Base-by-base conservation (phyloP, 2,888 invertebrate genomes). In the Cerastoderma edule region DNA sequence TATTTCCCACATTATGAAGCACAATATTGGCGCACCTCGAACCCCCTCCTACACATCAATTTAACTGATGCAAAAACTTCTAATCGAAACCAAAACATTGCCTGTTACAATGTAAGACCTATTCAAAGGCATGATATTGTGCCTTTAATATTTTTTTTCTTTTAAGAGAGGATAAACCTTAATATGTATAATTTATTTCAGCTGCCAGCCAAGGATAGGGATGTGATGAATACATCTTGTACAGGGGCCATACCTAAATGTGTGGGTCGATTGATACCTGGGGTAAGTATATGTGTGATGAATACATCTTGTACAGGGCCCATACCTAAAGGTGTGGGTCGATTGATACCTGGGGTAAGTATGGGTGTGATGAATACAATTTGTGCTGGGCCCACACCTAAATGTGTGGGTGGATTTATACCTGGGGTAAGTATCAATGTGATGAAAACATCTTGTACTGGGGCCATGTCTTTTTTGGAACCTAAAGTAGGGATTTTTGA, bases 311-410 rank as follows among this genome's bases (percentile, higher is more conserved):
- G 87, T 75, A 46, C 33, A 4, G 75, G 78, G 5, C 10, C 16
- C 39, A 39, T 39, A 8, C 39, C 16, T 39, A 39, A 39, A 39
- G 39, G 39, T 39, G 10, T 86, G 24, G 86, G 86, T 1, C 50
- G 19, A 4, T 64, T 83, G 13, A 82, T 85, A 3, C 85, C 85
- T 22, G 71, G 72, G 75, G 85, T 85, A 73, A 46, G 30, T n/a
- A n/a, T n/a, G n/a, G n/a, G n/a, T 6, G 71, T 84, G 16, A 70
- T 87, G n/a, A 87, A 87, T 53, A 84, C 87, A 24, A 82, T 85
- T 0, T 87, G 87, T 75, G 46, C 33, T 4, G 75, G 78, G 5
- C 10, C 16, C 39, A 39, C 16, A 8, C 39, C 16, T 39, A 39
- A 39, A 39, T 8, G 39, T 39, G 10, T 86, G 24, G 86, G 86